Evolutionary conservation across 2,113 vertebrate species (phyloP).

Genomic region (Aspidoscelis tigris): DNA sequence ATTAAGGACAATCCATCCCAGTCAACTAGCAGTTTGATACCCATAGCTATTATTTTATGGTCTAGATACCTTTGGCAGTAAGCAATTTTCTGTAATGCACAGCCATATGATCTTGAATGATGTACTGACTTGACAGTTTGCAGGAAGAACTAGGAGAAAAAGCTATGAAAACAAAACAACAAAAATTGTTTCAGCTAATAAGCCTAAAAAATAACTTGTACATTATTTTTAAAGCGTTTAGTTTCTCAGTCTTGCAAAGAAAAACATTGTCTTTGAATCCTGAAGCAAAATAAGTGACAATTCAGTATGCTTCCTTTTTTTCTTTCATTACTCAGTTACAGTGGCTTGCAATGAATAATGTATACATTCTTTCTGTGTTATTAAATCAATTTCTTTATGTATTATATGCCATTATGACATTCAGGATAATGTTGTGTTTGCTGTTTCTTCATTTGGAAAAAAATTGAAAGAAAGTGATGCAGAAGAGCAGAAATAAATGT

Average conservation of each 20-base stretch:
- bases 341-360: conserved; percentile 58
- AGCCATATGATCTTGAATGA: conserved; percentile 65
- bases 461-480: conserved; percentile 23
- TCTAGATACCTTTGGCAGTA: conserved; percentile 63
- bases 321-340: conserved; percentile 60
- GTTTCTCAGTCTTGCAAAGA: conserved; percentile 50
- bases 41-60: conserved; percentile 41
- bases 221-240: conserved; percentile 35
- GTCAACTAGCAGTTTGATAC: conserved; percentile 34
- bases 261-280: conserved; percentile 48
- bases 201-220: conserved; percentile 37
- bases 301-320: conserved; percentile 54
- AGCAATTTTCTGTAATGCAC: conserved; percentile 66
- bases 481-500: conserved; percentile 32
- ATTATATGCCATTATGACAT: conserved; percentile 57
- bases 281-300: conserved; percentile 53
- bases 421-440: conserved; percentile 65
- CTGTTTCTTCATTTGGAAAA: conserved; percentile 58
- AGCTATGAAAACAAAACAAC: conserved; percentile 42
- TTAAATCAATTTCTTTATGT: conserved; percentile 65
- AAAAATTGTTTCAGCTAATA: conserved; percentile 50
- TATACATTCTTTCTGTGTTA: conserved; percentile 58
- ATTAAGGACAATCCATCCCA: too few relatives aligned
- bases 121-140: conserved; percentile 71
- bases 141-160: conserved; percentile 64